Percentiles rank a stretch among this genome's conserved stretches.
phyloP scores from a whole-genome alignment of 2,888 invertebrate genomes.

The Conchocele bisecta region DNA sequence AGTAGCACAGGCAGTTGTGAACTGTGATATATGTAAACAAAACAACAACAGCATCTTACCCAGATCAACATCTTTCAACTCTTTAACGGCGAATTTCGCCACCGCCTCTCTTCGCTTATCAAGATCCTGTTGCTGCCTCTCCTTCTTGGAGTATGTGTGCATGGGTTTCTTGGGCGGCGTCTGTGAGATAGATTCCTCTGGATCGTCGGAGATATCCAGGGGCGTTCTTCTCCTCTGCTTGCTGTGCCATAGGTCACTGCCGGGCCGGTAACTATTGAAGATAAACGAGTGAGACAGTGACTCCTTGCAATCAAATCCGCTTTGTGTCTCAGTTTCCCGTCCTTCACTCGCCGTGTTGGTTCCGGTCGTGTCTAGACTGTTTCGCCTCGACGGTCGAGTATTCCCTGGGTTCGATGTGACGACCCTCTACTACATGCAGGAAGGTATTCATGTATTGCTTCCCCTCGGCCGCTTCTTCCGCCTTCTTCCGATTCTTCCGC shows the following conservation, averaged over 20 bases:
- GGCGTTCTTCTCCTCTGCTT: slow-evolving; percentile 32
- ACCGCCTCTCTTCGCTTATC: slow-evolving; percentile 53
- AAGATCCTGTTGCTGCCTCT: slow-evolving; percentile 22
- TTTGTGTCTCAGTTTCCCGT: slow-evolving; percentile 24
- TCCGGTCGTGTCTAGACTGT: slow-evolving; percentile 44
- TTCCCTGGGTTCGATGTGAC: slow-evolving; percentile 45
- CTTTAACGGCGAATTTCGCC: slow-evolving; percentile 49
- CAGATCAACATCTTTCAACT: slow-evolving; percentile 63
- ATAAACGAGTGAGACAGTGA: slow-evolving; percentile 40
- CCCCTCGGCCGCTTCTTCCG: slow-evolving; percentile 53
- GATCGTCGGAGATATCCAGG: slow-evolving; percentile 37
- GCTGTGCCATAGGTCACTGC: slow-evolving; percentile 49
- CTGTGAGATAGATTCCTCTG: slow-evolving; percentile 16
- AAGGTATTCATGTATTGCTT: slow-evolving; percentile 53
- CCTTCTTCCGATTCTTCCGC: slow-evolving; percentile 45
- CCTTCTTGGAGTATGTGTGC: slow-evolving; percentile 37
- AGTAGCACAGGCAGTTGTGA: too few species aligned
- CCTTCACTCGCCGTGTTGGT: slow-evolving; percentile 20
- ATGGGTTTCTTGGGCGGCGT: slow-evolving; percentile 40
- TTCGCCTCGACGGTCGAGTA: slow-evolving; percentile 42
- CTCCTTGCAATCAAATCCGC: slow-evolving; percentile 49
- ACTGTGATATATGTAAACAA: too few species aligned
- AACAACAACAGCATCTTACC: too few species aligned
- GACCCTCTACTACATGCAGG: slow-evolving; percentile 63
- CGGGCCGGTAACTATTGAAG: slow-evolving; percentile 50